Evolutionary conservation across 2,888 invertebrate genomes (phyloP), one percentile per base, ranked within the genome.

Genomic region (Odontothrips loti): DNA sequence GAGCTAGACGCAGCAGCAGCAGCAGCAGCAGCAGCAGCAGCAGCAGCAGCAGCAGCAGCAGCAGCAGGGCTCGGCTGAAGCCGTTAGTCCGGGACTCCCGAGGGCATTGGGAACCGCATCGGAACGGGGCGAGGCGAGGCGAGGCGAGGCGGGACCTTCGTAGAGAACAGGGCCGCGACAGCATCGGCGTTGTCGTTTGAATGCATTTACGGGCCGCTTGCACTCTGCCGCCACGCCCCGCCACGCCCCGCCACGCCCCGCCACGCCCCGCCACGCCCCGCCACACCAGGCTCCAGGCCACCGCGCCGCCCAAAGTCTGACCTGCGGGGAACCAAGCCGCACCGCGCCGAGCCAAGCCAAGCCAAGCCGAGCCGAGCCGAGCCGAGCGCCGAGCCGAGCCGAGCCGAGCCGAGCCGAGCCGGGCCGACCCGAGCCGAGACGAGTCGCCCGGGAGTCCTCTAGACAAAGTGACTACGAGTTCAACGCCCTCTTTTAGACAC

Each of bases 401-500:
- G 20, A 0, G 58, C 58, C 34, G 34, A 43, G 34, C 34, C 34
- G 34, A 43, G 34, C 34, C 34, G 34, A 6, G 15, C 0, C 51
- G 51, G 15, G 17, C 58, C 58, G 17, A 11, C 15, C 17, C 20
- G 20, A 0, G 58, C 58, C 34, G 34, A 43, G 34, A 2, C 34
- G 34, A 43, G 34, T 6, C 34, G 34, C 3, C n/a, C n/a, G n/a
- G n/a, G n/a, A n/a, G n/a, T n/a, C n/a, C n/a, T n/a, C 34, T 43
- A 6, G 34, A 4, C 34, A 6, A 6, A 43, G 34, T 43, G 34
- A 43, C 34, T 43, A 51, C 58, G 27, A 58, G 68, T 75, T 75
- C 68, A 75, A 23, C 68, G 68, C 68, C 68, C 68, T 27, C 68
- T 75, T 43, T 75, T 75, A 27, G 68, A 75, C 68, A 75, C 68